Percentiles rank a stretch among this genome's conserved stretches.
Evolutionary conservation across 2,113 vertebrate genomes (phyloP).

Genomic region (Cottus gobio): DNA sequence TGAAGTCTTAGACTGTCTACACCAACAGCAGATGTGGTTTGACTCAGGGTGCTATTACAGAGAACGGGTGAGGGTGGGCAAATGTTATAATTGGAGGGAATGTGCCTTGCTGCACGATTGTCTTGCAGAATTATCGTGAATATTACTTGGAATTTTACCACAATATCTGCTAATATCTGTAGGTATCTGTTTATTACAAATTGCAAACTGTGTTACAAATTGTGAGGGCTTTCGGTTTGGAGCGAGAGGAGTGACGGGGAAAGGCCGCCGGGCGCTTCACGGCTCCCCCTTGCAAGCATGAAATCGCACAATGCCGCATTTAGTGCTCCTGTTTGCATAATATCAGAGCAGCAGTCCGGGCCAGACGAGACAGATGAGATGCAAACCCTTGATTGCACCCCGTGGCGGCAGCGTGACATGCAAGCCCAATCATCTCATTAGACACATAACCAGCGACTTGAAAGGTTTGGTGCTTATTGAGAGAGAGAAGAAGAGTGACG

Average conservation of each 20-base stretch:
- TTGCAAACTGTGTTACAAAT: neutral
- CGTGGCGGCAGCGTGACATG: neutral
- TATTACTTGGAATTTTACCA: neutral
- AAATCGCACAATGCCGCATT: neutral
- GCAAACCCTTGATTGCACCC: constrained; percentile 1
- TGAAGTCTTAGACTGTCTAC: constrained; percentile 47
- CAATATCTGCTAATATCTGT: neutral
- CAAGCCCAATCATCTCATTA: neutral
- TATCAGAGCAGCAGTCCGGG: constrained; percentile 11
- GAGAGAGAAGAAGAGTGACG: neutral
- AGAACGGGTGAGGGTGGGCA: neutral
- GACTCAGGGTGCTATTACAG: constrained; percentile 14
- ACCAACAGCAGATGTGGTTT: constrained; percentile 12
- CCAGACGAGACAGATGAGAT: constrained; percentile 15
- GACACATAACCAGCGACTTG: neutral
- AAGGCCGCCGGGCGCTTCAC: neutral
- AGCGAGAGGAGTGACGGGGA: neutral
- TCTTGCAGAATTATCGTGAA: neutral
- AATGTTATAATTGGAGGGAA: constrained; percentile 39
- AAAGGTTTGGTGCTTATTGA: neutral
- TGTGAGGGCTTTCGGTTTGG: neutral
- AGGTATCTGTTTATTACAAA: neutral
- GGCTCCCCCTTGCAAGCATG: neutral
- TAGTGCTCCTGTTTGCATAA: constrained; percentile 4
- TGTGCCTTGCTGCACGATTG: constrained; percentile 2